Evolutionary conservation across 2,888 invertebrate genomes (phyloP), one percentile per base, ranked within the genome.

Genomic region (Druceiella hillmani): DNA sequence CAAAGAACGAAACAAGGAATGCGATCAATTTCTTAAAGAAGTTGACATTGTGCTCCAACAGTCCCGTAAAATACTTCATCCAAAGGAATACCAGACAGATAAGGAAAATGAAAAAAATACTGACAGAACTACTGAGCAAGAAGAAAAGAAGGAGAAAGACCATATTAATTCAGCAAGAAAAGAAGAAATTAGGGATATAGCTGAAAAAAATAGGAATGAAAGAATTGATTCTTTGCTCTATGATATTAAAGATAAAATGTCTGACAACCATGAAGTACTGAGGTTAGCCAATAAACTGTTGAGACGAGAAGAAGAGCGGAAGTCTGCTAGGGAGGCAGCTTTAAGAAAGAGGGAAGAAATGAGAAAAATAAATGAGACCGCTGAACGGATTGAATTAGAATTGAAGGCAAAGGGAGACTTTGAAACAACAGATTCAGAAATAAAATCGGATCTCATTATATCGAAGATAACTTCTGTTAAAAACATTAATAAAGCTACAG

Each of bases 211-310:
- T 3, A 20, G 7, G 11, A 64, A 57, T 38, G 56, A 62, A 31
- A 57, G 61, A 20, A 67, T 70, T 17, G 57, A 64, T 37, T 52
- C 51, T 38, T 57, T 70, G 11, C 58, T 70, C n/a, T 50, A 50
- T 30, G 59, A 63, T 35, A 69, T 70, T 17, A 66, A 69, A 51
- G 64, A 61, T 36, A 66, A 64, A 43, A 67, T 68, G 67, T 68
- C 64, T 39, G 66, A 65, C 45, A 70, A 68, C 42, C 58, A 64
- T 48, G 68, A 69, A 36, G 67, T 70, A 3, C 48, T 65, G 22
- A 53, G 58, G 37, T 46, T 67, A 3, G 67, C 69, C 4, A 61
- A 70, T 48, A 68, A 56, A 46, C 51, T 70, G 39, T 45, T 70
- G 4, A 55, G 56, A 42, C 56, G 63, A 43, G 64, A 64, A 45